Conservation (phyloP, 1,140 invertebrate species). For the Chlorops oryzae region DNA sequence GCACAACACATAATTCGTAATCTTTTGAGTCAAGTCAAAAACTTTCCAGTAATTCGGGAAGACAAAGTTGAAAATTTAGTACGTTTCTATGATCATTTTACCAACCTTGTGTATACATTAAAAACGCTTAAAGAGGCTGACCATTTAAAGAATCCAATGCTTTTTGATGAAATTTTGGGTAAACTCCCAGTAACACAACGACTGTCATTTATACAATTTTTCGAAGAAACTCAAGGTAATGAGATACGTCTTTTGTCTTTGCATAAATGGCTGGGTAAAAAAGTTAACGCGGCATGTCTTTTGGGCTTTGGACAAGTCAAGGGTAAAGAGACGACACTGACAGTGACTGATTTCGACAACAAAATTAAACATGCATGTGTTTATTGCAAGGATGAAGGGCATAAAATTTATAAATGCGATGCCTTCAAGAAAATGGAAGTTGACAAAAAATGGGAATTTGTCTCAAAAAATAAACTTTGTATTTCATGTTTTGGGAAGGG, state of each 20-base stretch:
- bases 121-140: constrained; percentile 3
- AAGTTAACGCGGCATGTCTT: constrained; percentile 1
- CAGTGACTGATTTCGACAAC: constrained; percentile 4
- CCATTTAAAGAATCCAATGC: constrained; percentile 9
- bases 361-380: constrained; percentile 7
- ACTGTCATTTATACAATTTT: constrained; percentile 7
- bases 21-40: constrained; percentile 7
- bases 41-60: neutral
- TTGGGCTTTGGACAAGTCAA: constrained; percentile 7
- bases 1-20: constrained; percentile 2
- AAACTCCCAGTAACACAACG: constrained; percentile 10
- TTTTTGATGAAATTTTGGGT: constrained; percentile 12
- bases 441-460: constrained; percentile 3
- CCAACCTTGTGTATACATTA: constrained; percentile 11
- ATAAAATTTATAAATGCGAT: constrained; percentile 4
- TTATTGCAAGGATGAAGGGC: constrained; percentile 9
- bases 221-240: neutral
- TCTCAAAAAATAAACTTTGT: constrained; percentile 2
- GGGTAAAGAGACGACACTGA: constrained; percentile 6
- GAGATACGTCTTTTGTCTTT: constrained; percentile 3
- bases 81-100: constrained; percentile 12
- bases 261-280: constrained; percentile 10
- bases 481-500: no score
- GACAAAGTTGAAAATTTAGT: constrained; percentile 12
- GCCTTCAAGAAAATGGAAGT: constrained; percentile 9